Conservation (phyloP, 2,888 invertebrate species). For the Callyntrura sp. region DNA sequence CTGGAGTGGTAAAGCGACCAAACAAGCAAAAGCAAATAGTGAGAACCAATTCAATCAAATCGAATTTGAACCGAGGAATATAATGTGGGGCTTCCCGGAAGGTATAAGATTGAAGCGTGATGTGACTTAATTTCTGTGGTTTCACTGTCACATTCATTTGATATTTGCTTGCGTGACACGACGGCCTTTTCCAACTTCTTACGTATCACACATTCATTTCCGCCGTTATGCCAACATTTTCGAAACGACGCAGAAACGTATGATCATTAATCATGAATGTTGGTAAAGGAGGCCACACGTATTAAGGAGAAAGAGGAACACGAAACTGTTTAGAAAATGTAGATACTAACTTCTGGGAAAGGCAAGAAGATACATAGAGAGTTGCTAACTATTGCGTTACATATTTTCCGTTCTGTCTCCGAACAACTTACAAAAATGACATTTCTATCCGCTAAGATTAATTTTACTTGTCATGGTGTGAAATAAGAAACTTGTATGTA, state of each 20-base stretch:
- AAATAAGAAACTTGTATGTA: neutral
- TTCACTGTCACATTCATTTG: conserved; percentile 34
- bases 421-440: neutral
- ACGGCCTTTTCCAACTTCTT: conserved; percentile 17
- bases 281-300: neutral
- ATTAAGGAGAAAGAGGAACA: neutral
- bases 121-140: conserved; percentile 40
- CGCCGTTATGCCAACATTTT: neutral
- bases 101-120: conserved; percentile 36
- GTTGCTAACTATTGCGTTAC: neutral
- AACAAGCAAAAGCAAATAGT: conserved; percentile 59
- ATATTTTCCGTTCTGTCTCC: neutral
- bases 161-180: conserved; percentile 36
- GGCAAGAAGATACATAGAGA: too few relatives aligned
- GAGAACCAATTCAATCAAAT: conserved; percentile 57
- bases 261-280: neutral
- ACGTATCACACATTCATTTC: conserved; percentile 35
- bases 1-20: conserved; percentile 48
- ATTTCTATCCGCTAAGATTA: conserved; percentile 45
- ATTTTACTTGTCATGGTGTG: conserved; percentile 50
- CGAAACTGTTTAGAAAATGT: neutral
- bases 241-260: neutral
- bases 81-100: conserved; percentile 17
- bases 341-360: too few relatives aligned
- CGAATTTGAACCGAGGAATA: conserved; percentile 33